These are phyloP conservation scores for Ericerus pela DNA, from an alignment of 1,140 invertebrate genomes.

Conservation along the genomic window DNA sequence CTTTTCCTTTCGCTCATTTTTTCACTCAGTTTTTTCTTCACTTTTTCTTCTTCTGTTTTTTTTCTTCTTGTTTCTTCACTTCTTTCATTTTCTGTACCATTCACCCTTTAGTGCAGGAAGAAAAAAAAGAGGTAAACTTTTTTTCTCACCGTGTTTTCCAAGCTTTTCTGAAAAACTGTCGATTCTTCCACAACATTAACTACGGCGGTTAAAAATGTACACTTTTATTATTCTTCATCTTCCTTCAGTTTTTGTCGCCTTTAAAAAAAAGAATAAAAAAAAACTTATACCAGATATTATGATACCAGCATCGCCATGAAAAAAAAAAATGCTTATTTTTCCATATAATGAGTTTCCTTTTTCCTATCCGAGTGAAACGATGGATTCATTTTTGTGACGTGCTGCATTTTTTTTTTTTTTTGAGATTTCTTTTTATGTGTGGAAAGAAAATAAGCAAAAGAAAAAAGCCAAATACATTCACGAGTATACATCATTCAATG, in stretches of 20 bases:
- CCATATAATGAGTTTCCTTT: slow-evolving; percentile 12
- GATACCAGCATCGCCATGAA: background rate
- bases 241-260: slow-evolving; percentile 11
- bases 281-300: slow-evolving; percentile 6
- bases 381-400: background rate
- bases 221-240: slow-evolving; percentile 12
- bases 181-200: slow-evolving; percentile 9
- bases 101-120: too few species aligned
- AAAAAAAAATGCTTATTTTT: slow-evolving; percentile 10
- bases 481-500: slow-evolving; percentile 2
- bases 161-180: slow-evolving; percentile 11
- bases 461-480: background rate
- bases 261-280: too few species aligned
- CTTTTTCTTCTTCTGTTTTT: too few species aligned
- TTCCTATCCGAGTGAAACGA: background rate
- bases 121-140: slow-evolving; percentile 3
- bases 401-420: background rate
- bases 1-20: background rate
- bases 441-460: background rate
- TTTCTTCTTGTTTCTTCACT: too few species aligned
- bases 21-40: too few species aligned
- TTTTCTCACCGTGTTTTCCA: slow-evolving; percentile 2
- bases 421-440: too few species aligned
- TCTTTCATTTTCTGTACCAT: too few species aligned
- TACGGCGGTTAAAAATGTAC: slow-evolving; percentile 12